Percentiles rank a stretch among this genome's conserved stretches.
phyloP scores from a whole-genome alignment of 2,888 invertebrate genomes.

The Branchellion lobata region DNA sequence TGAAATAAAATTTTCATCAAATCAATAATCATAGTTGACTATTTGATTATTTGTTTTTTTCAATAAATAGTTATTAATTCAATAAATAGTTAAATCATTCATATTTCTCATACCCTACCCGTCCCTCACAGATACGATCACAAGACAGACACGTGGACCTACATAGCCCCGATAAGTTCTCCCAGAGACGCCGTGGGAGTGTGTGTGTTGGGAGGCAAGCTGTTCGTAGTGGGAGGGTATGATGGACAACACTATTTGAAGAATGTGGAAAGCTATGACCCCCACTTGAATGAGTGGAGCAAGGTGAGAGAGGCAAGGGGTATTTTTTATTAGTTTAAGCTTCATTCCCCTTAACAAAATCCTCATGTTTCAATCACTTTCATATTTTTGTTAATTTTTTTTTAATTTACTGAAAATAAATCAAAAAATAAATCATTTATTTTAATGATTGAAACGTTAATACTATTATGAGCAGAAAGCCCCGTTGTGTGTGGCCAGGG shows the following conservation, averaged over 20 bases:
- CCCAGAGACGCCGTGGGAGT: slow-evolving; percentile 86
- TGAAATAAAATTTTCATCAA: not conserved
- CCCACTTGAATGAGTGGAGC: slow-evolving; percentile 66
- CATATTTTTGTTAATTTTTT: not conserved
- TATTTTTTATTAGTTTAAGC: no score
- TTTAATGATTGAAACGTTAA: no score
- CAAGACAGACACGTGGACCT: slow-evolving; percentile 81
- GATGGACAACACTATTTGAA: slow-evolving; percentile 84
- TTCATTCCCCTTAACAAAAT: not conserved
- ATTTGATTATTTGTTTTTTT: no score
- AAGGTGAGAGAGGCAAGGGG: slow-evolving; percentile 60
- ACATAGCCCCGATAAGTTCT: slow-evolving; percentile 78
- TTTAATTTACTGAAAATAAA: not conserved
- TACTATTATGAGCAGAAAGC: no score
- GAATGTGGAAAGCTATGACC: slow-evolving; percentile 81
- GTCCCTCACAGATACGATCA: slow-evolving; percentile 70
- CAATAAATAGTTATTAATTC: no score
- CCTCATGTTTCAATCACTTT: not conserved
- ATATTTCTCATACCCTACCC: no score
- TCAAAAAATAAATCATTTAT: no score
- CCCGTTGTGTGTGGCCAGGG: slow-evolving; percentile 78
- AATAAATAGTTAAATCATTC: no score
- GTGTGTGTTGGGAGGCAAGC: slow-evolving; percentile 78
- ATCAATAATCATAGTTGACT: no score
- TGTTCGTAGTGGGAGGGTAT: slow-evolving; percentile 84